phyloP scores from a whole-genome alignment of 2,113 vertebrate species.

The Myrmecobius fasciatus region DNA sequence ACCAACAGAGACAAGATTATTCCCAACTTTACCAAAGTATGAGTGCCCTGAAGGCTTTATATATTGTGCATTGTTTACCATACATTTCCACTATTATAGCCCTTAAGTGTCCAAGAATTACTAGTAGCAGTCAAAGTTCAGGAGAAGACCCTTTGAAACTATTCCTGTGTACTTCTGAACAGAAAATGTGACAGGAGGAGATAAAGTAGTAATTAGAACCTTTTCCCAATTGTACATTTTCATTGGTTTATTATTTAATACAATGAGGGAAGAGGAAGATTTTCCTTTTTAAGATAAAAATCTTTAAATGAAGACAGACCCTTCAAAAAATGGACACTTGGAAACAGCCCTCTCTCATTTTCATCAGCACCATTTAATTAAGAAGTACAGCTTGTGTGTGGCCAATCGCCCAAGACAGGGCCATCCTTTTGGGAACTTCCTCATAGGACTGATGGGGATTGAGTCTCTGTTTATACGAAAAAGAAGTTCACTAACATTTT shows the following conservation, averaged over 20 bases:
- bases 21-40: background rate
- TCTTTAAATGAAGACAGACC: background rate
- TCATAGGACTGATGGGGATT: constrained; percentile 88
- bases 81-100: background rate
- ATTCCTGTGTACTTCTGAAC: background rate
- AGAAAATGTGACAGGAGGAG: background rate
- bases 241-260: background rate
- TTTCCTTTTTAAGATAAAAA: constrained; percentile 55
- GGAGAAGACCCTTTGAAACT: background rate
- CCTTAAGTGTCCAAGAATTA: background rate
- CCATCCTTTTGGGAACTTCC: constrained; percentile 79
- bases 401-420: constrained; percentile 66
- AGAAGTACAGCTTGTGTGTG: background rate
- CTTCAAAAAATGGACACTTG: constrained; percentile 22
- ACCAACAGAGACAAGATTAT: background rate
- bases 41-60: background rate
- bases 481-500: constrained; percentile 83
- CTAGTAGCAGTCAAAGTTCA: background rate
- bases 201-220: background rate
- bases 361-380: constrained; percentile 60
- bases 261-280: background rate
- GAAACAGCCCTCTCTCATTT: constrained; percentile 48
- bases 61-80: background rate
- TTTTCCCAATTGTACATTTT: constrained; percentile 13
- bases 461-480: constrained; percentile 89